Percentiles rank a stretch among this genome's conserved stretches.
phyloP scores from a whole-genome alignment of 2,797 vertebrate species.

The Chromobotia macracanthus region DNA sequence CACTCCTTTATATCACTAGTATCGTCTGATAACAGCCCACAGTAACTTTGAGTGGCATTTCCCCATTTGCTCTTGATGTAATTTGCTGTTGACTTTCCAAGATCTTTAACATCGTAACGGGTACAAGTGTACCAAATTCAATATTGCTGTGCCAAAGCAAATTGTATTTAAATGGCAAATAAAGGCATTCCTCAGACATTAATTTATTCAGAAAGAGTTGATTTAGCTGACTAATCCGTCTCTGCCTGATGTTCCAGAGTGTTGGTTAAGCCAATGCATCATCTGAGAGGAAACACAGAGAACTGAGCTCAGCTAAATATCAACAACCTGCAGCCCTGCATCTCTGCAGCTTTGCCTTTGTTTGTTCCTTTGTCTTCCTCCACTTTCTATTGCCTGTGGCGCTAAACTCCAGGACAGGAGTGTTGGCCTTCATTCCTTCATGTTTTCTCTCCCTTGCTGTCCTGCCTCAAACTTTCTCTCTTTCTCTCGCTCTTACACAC shows the following conservation, averaged over 20 bases:
- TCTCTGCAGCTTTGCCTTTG: conserved; percentile 52
- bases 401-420: conserved; percentile 57
- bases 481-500: conserved; percentile 14
- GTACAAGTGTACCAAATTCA: conserved; percentile 14
- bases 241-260: conserved; percentile 17
- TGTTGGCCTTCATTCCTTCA: conserved; percentile 56
- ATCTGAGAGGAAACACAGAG: conserved; percentile 55
- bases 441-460: conserved; percentile 38
- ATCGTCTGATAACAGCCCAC: neutral
- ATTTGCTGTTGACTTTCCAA: neutral
- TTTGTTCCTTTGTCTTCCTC: conserved; percentile 59
- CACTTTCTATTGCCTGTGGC: conserved; percentile 54
- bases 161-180: conserved; percentile 13
- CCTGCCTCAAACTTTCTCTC: conserved; percentile 15
- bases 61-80: conserved; percentile 16
- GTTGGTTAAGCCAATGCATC: conserved; percentile 46
- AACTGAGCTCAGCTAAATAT: conserved; percentile 63
- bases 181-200: conserved; percentile 12
- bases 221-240: conserved; percentile 37
- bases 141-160: conserved; percentile 30
- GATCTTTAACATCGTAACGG: conserved; percentile 2
- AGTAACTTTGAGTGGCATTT: conserved; percentile 15
- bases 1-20: neutral
- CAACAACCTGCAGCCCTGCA: conserved; percentile 44
- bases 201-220: conserved; percentile 37